Base-by-base conservation (phyloP, 2,113 vertebrate species). In the Copsychus sechellarum region DNA sequence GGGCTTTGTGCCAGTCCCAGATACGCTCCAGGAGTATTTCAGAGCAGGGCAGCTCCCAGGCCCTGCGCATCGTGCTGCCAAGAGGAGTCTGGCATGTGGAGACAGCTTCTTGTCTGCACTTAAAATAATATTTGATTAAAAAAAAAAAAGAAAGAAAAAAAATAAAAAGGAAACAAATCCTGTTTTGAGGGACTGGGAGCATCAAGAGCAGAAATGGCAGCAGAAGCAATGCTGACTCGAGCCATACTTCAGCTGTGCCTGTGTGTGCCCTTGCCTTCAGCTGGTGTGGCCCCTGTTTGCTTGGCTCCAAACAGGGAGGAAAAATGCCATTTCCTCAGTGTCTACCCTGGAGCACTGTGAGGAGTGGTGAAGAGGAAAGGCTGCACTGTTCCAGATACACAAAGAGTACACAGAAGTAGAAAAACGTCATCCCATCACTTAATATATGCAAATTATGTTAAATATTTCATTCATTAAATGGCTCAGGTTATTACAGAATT, bases 391-490 rank as follows among this genome's bases (percentile, higher is more conserved):
- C 40, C 23, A 38, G 76, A 43, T 18, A 26, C 3, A 42, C 76
- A 19, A 72, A 80, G 34, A 81, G 24, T 14, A 77, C 4, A 26
- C 36, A 62, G 47, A 85, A 47, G 42, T 4, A 86, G 65, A 61
- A 71, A 72, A 74, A n/a, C 1, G 14, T 58, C 58, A 60, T 61
- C 70, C 77, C 83, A 80, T 93, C 96, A 83, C 89, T 70, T 87
- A 92, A 78, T 65, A 31, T 70, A 96, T 54, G 84, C 80, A 94
- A 96, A 96, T 95, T 87, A 84, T 60, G 87, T 94, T 96, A 91
- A 96, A 96, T 97, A 97, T 96, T 97, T 97, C 92, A 97, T 92
- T 96, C 93, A 95, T 96, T 97, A 97, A 97, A 96, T 61, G 81
- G 92, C 92, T 87, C 81, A 16, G 76, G 89, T 88, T 96, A 96